Conservation (phyloP, 2,888 invertebrate genomes). For the Drosophila mulleri region DNA sequence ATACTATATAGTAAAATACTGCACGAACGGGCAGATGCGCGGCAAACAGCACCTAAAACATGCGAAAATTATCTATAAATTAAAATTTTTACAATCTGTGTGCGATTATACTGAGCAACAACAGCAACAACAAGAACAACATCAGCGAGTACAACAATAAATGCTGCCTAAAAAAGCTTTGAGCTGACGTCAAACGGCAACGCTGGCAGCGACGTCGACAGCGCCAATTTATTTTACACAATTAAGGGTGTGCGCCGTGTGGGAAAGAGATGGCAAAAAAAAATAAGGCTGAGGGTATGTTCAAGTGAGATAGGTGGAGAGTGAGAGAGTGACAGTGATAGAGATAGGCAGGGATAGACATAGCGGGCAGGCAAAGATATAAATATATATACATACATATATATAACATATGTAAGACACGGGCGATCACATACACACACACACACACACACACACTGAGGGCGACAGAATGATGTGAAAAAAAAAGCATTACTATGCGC, state of each 20-base stretch:
- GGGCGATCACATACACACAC: conserved; percentile 58
- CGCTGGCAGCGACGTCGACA: conserved; percentile 57
- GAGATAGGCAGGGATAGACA: conserved; percentile 14
- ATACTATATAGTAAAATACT: conserved; percentile 4
- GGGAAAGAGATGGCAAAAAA: conserved; percentile 11
- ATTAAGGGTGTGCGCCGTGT: conserved; percentile 76
- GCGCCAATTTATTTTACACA: conserved; percentile 82
- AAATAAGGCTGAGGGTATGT: conserved; percentile 16
- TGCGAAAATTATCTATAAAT: conserved; percentile 82
- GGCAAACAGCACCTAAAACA: conserved; percentile 63
- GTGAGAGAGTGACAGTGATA: background rate
- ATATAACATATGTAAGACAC: conserved; percentile 57
- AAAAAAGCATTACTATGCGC: conserved; percentile 71
- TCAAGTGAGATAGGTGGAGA: background rate
- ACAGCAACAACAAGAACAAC: conserved; percentile 9
- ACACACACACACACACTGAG: conserved; percentile 12
- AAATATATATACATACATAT: conserved; percentile 5
- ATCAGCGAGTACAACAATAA: conserved; percentile 42
- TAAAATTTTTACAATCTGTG: conserved; percentile 81
- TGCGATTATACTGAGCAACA: conserved; percentile 69
- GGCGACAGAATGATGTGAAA: conserved; percentile 30
- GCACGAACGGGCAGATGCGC: conserved; percentile 4
- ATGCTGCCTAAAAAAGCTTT: conserved; percentile 77
- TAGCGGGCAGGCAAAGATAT: conserved; percentile 21
- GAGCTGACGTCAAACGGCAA: conserved; percentile 76